Percentiles rank a stretch among this genome's conserved stretches.
Evolutionary conservation across 2,888 invertebrate genomes (phyloP).

Genomic region (Oscheius sp.): DNA sequence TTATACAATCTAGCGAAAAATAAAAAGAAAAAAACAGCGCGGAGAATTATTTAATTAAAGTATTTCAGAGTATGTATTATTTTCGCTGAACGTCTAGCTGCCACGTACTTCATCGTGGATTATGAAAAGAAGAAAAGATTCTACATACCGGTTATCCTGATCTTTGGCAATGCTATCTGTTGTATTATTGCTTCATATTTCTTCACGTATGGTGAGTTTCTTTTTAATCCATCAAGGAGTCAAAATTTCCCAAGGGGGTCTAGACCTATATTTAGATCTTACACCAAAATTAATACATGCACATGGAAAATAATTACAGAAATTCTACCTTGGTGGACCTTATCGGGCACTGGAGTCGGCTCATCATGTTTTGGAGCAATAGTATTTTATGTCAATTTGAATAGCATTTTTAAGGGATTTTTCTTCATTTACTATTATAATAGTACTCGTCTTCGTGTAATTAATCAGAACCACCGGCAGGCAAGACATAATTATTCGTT

Average conservation of each 20-base stretch:
- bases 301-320: slow-evolving; percentile 15
- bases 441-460: neutral
- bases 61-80: slow-evolving; percentile 10
- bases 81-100: slow-evolving; percentile 3
- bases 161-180: neutral
- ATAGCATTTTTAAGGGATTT: neutral
- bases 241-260: no score
- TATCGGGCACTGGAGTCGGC: neutral
- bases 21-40: no score
- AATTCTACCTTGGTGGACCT: slow-evolving; percentile 1
- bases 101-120: slow-evolving; percentile 14
- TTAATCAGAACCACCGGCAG: slow-evolving; percentile 7
- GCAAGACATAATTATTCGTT: slow-evolving; percentile 10
- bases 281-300: no score
- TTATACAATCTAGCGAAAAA: neutral
- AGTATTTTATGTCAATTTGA: neutral
- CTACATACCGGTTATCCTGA: slow-evolving; percentile 3
- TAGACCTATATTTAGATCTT: no score
- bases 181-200: neutral
- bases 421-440: neutral
- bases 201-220: slow-evolving; percentile 16
- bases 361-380: neutral
- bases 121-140: slow-evolving; percentile 11
- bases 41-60: no score
- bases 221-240: neutral